Base-by-base conservation (phyloP, 2,888 invertebrate genomes). In the Emmelina monodactyla region DNA sequence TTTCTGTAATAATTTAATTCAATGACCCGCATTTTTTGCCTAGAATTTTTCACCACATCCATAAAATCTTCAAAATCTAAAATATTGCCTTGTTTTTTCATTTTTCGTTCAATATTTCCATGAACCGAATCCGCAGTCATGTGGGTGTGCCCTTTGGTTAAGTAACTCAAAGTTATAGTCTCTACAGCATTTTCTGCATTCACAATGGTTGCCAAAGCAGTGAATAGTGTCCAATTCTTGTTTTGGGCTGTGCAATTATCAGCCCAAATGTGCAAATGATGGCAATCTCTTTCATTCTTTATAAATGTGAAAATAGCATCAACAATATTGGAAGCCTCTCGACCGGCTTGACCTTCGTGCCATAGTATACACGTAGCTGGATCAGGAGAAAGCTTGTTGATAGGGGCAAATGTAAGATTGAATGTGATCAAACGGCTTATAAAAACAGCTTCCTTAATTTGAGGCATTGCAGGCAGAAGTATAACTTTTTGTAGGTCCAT, bases 101-200 rank as follows among this genome's bases (percentile, higher is more conserved):
- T 40, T 39, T 43, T 38, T 33, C 32, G 15, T 40, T 40, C 42
- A 15, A 40, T 43, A 31, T 43, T 41, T 19, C 37, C 39, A 28
- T 43, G 40, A 19, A 42, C 40, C 10, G 32, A 34, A 35, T 40
- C 40, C 19, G 38, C 42, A 25, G 37, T 38, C 38, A 42, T 42
- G 34, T 42, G 42, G 13, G 42, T 42, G 32, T 42, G 42, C 3
- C 42, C 40, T 33, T 42, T 42, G 19, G 40, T 40, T 12, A 42
- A 6, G 16, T 40, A 42, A 22, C 16, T 42, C 29, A 42, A 34
- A 1, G 22, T 42, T 22, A 42, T 30, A 33, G 32, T 34, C 34
- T 37, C 34, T 22, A 40, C 31, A 36, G 33, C 31, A 33, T 37
- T 37, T 28, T 13, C 16, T 22, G 30, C 31, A 9, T 38, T 38